A percentile compares a stretch with the other conserved stretches of the same genome.
Evolutionary conservation across 2,113 vertebrate species (phyloP).

Genomic region (Archocentrus centrarchus): DNA sequence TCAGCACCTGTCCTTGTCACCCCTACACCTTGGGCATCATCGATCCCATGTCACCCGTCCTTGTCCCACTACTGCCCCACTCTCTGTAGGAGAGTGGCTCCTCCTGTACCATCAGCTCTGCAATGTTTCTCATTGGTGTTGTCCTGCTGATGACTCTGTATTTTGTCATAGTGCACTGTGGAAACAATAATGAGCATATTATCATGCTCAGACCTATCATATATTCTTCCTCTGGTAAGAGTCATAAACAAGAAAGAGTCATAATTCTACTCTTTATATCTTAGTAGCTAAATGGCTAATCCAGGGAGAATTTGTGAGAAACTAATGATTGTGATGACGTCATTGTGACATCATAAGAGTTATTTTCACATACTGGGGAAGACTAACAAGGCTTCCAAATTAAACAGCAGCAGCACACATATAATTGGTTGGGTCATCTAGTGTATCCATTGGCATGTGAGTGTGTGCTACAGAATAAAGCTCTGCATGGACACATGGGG

Average conservation of each 20-base stretch:
- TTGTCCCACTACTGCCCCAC: conserved; percentile 50
- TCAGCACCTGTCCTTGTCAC: conserved; percentile 77
- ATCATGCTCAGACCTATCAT: conserved; percentile 22
- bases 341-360: background rate
- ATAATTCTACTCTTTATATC: background rate
- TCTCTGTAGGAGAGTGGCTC: conserved; percentile 54
- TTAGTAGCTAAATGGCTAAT: background rate
- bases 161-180: conserved; percentile 12
- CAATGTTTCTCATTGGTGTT: conserved; percentile 56
- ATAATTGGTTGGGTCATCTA: background rate
- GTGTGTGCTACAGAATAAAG: too few species aligned
- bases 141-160: conserved; percentile 51
- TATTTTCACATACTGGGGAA: background rate
- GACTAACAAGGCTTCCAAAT: background rate
- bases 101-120: conserved; percentile 52
- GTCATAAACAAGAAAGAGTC: background rate
- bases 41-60: conserved; percentile 68
- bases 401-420: background rate
- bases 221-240: background rate
- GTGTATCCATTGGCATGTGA: background rate
- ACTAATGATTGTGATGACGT: background rate
- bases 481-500: too few species aligned
- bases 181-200: conserved; percentile 26
- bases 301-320: background rate
- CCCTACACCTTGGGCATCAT: conserved; percentile 70